A percentile compares a stretch with the other conserved stretches of the same genome.
Evolutionary conservation across 1,140 invertebrate species (phyloP).

Genomic region (Laupala kohalensis): DNA sequence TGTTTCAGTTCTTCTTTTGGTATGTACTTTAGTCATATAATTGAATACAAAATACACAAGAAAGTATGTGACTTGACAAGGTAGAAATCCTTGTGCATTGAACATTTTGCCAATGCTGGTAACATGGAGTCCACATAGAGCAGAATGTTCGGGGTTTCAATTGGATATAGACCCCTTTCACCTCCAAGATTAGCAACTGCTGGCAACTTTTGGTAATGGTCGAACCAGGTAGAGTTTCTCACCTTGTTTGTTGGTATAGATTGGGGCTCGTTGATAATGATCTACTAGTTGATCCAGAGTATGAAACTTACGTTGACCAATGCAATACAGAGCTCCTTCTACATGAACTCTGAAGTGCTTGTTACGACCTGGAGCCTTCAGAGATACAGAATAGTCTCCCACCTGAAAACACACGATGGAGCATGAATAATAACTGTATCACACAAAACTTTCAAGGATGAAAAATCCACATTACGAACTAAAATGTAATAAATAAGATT

Average conservation of each 20-base stretch:
- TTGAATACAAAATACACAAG: not conserved
- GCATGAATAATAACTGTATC: no score
- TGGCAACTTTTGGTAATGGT: conserved; percentile 43
- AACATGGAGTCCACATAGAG: not conserved
- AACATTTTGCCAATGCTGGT: not conserved
- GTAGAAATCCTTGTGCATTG: not conserved
- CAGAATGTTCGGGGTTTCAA: not conserved
- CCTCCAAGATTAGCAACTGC: conserved; percentile 8
- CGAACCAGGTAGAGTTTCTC: conserved; percentile 86
- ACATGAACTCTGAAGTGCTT: conserved; percentile 99
- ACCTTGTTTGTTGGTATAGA: conserved; percentile 92
- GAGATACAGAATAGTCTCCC: conserved; percentile 95
- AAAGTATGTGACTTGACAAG: not conserved
- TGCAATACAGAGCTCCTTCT: conserved; percentile 85
- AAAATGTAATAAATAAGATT: no score
- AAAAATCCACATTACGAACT: no score
- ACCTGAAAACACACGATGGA: conserved; percentile 52
- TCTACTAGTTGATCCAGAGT: conserved; percentile 92
- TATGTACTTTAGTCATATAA: not conserved
- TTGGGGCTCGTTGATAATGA: conserved; percentile 96
- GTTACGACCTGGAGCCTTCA: conserved; percentile 94
- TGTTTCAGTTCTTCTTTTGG: not conserved
- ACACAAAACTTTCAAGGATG: no score
- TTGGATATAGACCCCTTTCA: not conserved
- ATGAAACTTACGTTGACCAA: conserved; percentile 94